phyloP scores from a whole-genome alignment of 2,113 vertebrate species.

The Sebastes schlegelii region DNA sequence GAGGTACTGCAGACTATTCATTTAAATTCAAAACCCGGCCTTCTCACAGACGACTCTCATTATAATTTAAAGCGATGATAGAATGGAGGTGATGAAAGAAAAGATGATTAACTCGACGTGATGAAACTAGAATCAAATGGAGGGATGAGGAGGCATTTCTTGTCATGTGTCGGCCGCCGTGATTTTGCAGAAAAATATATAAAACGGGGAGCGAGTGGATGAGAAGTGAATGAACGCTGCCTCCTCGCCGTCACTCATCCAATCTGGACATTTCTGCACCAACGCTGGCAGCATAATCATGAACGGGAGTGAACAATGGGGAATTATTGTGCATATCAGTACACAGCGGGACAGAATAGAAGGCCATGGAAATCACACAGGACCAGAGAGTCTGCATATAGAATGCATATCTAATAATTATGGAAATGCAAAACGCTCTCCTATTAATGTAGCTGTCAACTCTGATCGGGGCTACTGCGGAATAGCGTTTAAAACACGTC shows the following conservation, averaged over 20 bases:
- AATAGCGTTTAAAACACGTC: slow-evolving; percentile 60
- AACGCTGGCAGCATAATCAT: slow-evolving; percentile 11
- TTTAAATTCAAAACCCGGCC: slow-evolving; percentile 52
- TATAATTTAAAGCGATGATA: slow-evolving; percentile 59
- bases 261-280: slow-evolving; percentile 19
- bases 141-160: slow-evolving; percentile 7
- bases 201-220: neutral
- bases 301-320: slow-evolving; percentile 5
- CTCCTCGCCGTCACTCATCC: slow-evolving; percentile 17
- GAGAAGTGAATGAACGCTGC: neutral
- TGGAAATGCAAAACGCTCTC: slow-evolving; percentile 26
- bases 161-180: neutral
- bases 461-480: slow-evolving; percentile 32
- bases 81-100: slow-evolving; percentile 43
- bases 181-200: slow-evolving; percentile 7
- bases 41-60: slow-evolving; percentile 49
- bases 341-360: neutral
- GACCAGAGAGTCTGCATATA: neutral
- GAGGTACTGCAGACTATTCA: slow-evolving; percentile 20
- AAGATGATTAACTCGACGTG: slow-evolving; percentile 45
- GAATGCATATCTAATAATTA: slow-evolving; percentile 40
- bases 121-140: slow-evolving; percentile 36
- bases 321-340: slow-evolving; percentile 26
- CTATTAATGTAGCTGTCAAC: slow-evolving; percentile 50
- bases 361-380: slow-evolving; percentile 17